Conservation (phyloP, 2,797 vertebrate genomes). For the Hafferia zeledoni region DNA sequence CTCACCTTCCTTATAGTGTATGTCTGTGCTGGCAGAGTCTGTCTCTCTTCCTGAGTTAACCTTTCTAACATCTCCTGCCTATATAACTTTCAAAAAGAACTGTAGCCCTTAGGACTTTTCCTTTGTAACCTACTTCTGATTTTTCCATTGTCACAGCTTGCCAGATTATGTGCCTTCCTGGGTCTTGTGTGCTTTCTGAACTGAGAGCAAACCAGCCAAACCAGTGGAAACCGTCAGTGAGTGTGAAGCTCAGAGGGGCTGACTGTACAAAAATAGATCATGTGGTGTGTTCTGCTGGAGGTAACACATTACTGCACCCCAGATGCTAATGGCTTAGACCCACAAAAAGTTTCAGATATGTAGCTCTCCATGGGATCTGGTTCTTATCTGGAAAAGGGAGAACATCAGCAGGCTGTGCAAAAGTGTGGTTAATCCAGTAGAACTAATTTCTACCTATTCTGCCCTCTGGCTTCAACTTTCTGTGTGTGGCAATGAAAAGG, state of each 20-base stretch:
- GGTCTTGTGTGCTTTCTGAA: background rate
- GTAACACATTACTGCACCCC: background rate
- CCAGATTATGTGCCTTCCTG: background rate
- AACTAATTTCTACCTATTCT: background rate
- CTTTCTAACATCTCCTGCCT: background rate
- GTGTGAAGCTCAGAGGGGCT: background rate
- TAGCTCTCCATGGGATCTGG: background rate
- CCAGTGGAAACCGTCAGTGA: background rate
- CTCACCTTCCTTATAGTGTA: background rate
- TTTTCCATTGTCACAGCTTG: background rate
- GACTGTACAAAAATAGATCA: background rate
- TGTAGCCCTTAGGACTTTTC: background rate
- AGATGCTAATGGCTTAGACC: background rate
- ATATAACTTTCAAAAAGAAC: background rate
- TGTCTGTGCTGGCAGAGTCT: background rate
- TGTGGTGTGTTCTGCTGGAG: background rate
- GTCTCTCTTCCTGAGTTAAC: background rate
- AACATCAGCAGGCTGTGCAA: background rate
- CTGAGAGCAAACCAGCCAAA: background rate
- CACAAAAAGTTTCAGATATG: accelerated
- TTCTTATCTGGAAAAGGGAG: background rate
- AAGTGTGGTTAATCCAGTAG: background rate
- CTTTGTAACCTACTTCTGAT: background rate
- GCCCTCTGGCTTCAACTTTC: background rate
- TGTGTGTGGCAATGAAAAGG: background rate